These are phyloP conservation scores for Heliopora coerulea DNA, from an alignment of 92 coral and sea anemone species.

Conservation along the genomic window DNA sequence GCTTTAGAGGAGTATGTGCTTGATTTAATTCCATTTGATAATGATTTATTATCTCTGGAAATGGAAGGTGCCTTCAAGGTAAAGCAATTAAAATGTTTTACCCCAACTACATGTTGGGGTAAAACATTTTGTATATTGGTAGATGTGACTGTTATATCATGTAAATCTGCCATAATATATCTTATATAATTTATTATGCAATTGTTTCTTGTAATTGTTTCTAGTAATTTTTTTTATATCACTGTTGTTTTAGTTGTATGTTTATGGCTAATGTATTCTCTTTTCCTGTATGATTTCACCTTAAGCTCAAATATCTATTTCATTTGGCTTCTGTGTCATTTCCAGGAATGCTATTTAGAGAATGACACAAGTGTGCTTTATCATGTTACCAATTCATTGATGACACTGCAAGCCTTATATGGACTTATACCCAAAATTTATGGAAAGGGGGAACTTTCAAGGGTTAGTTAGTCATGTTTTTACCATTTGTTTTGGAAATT, in stretches of 20 bases:
- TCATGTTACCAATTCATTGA: slow-evolving; percentile 96
- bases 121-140: too few species aligned
- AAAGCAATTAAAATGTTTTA: background rate
- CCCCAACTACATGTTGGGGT: too few species aligned
- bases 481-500: too few species aligned
- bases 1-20: slow-evolving; percentile 85
- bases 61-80: slow-evolving; percentile 98
- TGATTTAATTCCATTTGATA: slow-evolving; percentile 92
- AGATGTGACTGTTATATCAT: too few species aligned
- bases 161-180: too few species aligned
- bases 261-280: too few species aligned
- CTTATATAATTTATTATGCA: too few species aligned
- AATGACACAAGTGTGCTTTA: slow-evolving; percentile 85
- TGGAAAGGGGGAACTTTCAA: slow-evolving; percentile 92
- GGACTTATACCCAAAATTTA: slow-evolving; percentile 93
- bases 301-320: background rate
- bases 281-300: background rate
- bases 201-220: too few species aligned
- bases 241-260: too few species aligned
- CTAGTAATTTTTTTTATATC: too few species aligned
- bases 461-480: slow-evolving; percentile 71
- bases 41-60: slow-evolving; percentile 88
- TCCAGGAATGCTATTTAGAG: slow-evolving; percentile 90
- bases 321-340: background rate
- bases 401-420: slow-evolving; percentile 87